Conservation (phyloP, 2,888 invertebrate genomes). For the Tetragonisca angustula region DNA sequence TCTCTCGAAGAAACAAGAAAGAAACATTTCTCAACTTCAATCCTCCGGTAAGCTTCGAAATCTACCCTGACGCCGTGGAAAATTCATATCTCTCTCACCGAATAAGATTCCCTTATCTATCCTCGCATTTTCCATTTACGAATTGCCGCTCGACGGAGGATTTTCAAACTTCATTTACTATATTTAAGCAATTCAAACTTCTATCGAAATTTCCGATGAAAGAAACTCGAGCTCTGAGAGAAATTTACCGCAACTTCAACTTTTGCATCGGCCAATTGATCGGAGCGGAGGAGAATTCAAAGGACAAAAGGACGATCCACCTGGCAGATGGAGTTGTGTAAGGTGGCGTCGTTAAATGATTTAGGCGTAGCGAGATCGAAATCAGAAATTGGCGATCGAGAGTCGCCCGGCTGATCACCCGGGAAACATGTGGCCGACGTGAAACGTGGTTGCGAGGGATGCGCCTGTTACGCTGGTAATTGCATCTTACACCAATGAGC, state of each 20-base stretch:
- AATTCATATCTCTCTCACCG: not conserved
- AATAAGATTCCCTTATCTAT: no score
- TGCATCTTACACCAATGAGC: conserved; percentile 81
- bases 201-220: no score
- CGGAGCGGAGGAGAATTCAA: no score
- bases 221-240: no score
- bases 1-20: conserved; percentile 45
- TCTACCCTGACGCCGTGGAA: not conserved
- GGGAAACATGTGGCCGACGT: conserved; percentile 78
- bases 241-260: not conserved
- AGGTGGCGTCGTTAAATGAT: conserved; percentile 67
- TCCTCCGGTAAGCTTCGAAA: not conserved
- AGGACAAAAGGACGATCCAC: conserved; percentile 53
- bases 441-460: conserved; percentile 66
- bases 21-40: not conserved
- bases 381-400: conserved; percentile 65
- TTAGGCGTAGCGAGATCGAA: conserved; percentile 66
- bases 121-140: no score
- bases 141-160: no score
- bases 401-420: conserved; percentile 49
- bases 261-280: no score
- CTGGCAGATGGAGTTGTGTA: conserved; percentile 62
- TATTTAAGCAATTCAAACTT: no score
- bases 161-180: no score
- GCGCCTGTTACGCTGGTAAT: conserved; percentile 78